Evolutionary conservation across 2,113 vertebrate species (phyloP), one percentile per base, ranked within the genome.

Genomic region (Motacilla tschutschensis): DNA sequence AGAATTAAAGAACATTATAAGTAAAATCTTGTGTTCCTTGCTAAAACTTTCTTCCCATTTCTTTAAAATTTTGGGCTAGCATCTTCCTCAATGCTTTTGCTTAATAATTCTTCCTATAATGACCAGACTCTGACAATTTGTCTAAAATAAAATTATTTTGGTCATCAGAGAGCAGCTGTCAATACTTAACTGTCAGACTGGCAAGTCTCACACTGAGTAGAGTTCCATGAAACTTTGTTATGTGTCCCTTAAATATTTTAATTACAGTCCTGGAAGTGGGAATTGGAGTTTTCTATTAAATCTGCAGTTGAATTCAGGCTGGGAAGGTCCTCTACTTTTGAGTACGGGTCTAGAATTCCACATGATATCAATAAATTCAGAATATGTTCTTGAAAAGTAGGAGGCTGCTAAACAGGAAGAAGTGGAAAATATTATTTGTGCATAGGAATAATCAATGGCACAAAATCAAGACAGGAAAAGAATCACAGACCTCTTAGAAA

Each of bases 11-110:
- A 79, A 41, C 17, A 17, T 62, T 65, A 6, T 40, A 53, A 75
- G 14, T 64, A 75, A 78, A 18, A 55, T 17, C 17, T n/a, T 0
- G 0, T 63, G 14, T 35, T 86, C 4, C 12, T 29, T 50, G 14
- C 38, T 66, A 47, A 85, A 88, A 46, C 6, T n/a, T 63, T 57
- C 8, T 72, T 36, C 24, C 4, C 4, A 21, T 36, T 20, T 22
- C 29, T 80, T 53, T 66, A 47, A 55, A 55, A 67, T 47, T 64
- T 76, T 79, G 3, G 6, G 5, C 10, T 46, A 36, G 6, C 57
- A 33, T 76, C 19, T 44, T 60, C 25, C 12, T 81, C 35, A 31
- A 19, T 51, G 6, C 9, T 25, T 79, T 74, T 82, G 17, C 22
- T 65, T 19, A 51, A 15, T 36, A 79, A 14, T 89, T 67, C 59